phyloP scores from a whole-genome alignment of 2,797 vertebrate genomes.

The Leptodactylus fallax region DNA sequence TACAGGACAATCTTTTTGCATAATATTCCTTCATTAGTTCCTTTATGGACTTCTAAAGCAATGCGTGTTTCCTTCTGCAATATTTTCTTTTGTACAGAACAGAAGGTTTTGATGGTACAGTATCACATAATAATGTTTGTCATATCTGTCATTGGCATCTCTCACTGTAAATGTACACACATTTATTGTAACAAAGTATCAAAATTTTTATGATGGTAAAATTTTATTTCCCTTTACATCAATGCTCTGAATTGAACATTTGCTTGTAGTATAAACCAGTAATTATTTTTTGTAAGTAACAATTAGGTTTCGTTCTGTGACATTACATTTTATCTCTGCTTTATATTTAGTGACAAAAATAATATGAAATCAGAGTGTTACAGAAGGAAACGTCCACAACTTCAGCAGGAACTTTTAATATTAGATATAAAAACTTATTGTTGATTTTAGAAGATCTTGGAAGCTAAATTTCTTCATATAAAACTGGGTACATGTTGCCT shows the following conservation, averaged over 20 bases:
- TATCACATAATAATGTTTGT: constrained; percentile 30
- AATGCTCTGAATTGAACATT: background rate
- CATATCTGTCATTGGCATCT: constrained; percentile 26
- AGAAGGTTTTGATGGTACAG: background rate
- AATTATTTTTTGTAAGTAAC: constrained; percentile 43
- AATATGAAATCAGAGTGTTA: background rate
- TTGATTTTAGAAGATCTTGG: background rate
- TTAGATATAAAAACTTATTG: background rate
- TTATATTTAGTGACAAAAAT: constrained; percentile 6
- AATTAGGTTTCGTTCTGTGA: constrained; percentile 28
- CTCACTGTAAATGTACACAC: background rate
- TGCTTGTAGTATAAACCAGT: constrained; percentile 9
- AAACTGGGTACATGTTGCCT: too few species aligned
- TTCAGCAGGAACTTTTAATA: background rate
- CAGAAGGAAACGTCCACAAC: background rate
- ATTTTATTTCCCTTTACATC: constrained; percentile 38
- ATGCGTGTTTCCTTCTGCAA: background rate
- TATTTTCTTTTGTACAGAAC: background rate
- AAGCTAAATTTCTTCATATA: too few species aligned
- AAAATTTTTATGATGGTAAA: constrained; percentile 1
- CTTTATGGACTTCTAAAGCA: background rate
- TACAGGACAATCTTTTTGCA: background rate
- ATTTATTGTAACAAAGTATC: background rate
- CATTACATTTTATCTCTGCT: constrained; percentile 5
- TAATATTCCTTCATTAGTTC: background rate